Percentiles rank a stretch among this genome's conserved stretches.
Conservation (phyloP, 2,797 vertebrate species). For the Sebastes jordani region DNA sequence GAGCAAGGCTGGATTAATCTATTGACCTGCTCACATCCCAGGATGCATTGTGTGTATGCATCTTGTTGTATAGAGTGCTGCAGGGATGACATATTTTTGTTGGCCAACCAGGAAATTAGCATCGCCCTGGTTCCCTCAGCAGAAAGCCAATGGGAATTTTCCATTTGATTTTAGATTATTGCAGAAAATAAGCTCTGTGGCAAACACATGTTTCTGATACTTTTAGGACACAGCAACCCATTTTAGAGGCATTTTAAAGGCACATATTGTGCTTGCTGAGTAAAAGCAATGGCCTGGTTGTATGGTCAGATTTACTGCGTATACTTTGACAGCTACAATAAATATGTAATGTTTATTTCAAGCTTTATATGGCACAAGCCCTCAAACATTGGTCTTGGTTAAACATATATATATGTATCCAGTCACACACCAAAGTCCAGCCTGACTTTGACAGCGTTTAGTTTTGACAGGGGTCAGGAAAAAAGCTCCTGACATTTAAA, state of each 20-base stretch:
- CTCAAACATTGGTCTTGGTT: not conserved
- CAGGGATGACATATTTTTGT: too few species aligned
- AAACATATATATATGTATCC: not conserved
- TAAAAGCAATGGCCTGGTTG: not conserved
- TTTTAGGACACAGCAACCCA: not conserved
- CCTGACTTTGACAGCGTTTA: slow-evolving; percentile 43
- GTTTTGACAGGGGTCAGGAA: slow-evolving; percentile 46
- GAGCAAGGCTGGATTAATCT: not conserved
- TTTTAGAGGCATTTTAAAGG: not conserved
- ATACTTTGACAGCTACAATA: slow-evolving; percentile 6
- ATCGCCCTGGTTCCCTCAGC: too few species aligned
- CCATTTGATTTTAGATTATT: too few species aligned
- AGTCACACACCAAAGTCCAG: slow-evolving; percentile 26
- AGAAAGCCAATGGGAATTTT: too few species aligned
- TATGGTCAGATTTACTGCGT: not conserved
- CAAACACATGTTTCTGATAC: too few species aligned
- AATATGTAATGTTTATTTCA: slow-evolving; percentile 1
- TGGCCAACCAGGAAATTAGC: too few species aligned
- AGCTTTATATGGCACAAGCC: not conserved
- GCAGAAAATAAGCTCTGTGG: too few species aligned
- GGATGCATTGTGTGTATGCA: not conserved
- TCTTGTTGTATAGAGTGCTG: not conserved
- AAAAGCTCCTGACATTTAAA: slow-evolving; percentile 64
- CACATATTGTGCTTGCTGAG: not conserved
- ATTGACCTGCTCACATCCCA: not conserved